A percentile compares a stretch with the other conserved stretches of the same genome.
phyloP scores from a whole-genome alignment of 2,113 vertebrate genomes.

The Malurus melanocephalus region DNA sequence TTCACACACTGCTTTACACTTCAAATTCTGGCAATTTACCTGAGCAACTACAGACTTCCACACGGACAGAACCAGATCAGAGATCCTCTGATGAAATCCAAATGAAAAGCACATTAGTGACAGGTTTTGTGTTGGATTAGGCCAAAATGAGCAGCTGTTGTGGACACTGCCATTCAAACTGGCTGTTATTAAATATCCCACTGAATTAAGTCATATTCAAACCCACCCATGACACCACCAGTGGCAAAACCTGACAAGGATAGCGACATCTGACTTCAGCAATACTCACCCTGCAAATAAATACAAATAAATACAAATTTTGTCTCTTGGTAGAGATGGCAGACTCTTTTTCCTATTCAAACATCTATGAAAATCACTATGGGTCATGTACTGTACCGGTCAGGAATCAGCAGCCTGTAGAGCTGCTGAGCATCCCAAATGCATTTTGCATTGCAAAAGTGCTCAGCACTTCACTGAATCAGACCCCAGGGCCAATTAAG shows the following conservation, averaged over 20 bases:
- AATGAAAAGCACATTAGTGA: not conserved
- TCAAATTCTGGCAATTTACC: not conserved
- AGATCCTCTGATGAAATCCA: not conserved
- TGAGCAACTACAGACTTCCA: not conserved
- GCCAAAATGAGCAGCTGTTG: not conserved
- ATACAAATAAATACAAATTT: not conserved
- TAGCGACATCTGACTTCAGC: not conserved
- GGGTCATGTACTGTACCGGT: fast-evolving
- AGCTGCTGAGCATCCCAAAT: not conserved
- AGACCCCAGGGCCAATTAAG: not conserved
- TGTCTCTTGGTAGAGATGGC: not conserved
- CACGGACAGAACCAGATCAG: not conserved
- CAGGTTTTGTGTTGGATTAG: not conserved
- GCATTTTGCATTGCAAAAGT: not conserved
- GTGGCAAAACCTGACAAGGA: not conserved
- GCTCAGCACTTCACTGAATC: not conserved
- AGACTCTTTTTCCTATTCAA: not conserved
- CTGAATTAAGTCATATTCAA: not conserved
- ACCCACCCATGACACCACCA: not conserved
- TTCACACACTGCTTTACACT: not conserved
- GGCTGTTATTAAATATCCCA: not conserved
- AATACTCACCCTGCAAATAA: not conserved
- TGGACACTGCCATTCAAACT: not conserved
- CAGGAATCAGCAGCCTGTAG: not conserved
- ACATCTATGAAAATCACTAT: not conserved